Percentiles rank a stretch among this genome's conserved stretches.
Conservation (phyloP, 1,140 invertebrate genomes). For the Akabosia matsudoensis region DNA sequence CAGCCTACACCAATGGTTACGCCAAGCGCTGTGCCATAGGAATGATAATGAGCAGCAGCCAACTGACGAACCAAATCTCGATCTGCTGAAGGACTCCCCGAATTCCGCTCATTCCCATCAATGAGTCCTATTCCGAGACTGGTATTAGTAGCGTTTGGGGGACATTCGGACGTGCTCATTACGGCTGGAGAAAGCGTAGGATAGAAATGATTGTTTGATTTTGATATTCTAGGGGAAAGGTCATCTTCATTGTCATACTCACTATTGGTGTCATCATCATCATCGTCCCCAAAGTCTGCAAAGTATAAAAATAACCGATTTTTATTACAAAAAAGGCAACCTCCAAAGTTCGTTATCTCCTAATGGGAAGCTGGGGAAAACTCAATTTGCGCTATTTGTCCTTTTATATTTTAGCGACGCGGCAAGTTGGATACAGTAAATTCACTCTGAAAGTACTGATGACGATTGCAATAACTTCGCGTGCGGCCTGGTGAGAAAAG, state of each 20-base stretch:
- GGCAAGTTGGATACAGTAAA: neutral
- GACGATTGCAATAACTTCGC: neutral
- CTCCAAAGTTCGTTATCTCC: neutral
- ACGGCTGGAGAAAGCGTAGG: constrained; percentile 29
- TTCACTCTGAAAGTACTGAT: neutral
- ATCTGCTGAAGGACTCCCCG: constrained; percentile 60
- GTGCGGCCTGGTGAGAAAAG: no score
- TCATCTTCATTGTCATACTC: constrained; percentile 17
- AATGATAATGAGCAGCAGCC: constrained; percentile 56
- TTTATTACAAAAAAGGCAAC: neutral
- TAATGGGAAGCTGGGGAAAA: neutral
- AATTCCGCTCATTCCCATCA: constrained; percentile 58
- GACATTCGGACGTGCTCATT: constrained; percentile 45
- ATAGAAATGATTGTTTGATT: constrained; percentile 24
- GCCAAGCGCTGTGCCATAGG: constrained; percentile 75
- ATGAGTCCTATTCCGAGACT: neutral
- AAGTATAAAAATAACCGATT: neutral
- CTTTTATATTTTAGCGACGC: neutral
- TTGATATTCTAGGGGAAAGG: constrained; percentile 22
- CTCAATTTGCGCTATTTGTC: neutral
- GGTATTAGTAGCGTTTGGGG: constrained; percentile 41
- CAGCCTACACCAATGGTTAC: constrained; percentile 86
- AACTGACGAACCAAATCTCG: constrained; percentile 57
- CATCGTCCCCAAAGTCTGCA: constrained; percentile 13
- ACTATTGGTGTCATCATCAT: constrained; percentile 14